Evolutionary conservation across 92 coral and sea anemone genomes (phyloP).

Genomic region (Umimayanthus chanpuru): DNA sequence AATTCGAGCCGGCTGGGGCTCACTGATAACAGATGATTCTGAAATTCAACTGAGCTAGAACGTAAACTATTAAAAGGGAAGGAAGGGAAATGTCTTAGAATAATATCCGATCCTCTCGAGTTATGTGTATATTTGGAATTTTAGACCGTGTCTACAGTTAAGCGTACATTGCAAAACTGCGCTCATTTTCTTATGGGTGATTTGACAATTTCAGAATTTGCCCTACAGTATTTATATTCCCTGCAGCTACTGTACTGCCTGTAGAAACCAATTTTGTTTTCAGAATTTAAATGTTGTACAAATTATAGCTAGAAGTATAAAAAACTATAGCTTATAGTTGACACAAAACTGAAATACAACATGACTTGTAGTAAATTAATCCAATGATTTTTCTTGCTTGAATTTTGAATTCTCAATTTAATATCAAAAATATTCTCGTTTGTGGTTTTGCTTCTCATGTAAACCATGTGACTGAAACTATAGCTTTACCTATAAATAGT

Average conservation of each 20-base stretch:
- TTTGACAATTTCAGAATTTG: background rate
- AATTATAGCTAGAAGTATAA: too few relatives aligned
- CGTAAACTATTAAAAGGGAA: background rate
- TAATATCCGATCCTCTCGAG: background rate
- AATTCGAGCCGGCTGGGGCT: conserved; percentile 5
- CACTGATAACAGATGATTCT: background rate
- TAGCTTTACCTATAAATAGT: too few relatives aligned
- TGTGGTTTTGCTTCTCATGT: background rate
- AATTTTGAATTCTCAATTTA: background rate
- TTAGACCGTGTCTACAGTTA: background rate
- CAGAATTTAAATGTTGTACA: too few relatives aligned
- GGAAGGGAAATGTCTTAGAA: background rate
- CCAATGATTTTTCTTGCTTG: too few relatives aligned
- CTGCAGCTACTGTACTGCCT: background rate
- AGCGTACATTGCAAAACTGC: background rate
- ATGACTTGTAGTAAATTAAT: too few relatives aligned
- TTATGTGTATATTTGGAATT: conserved; percentile 17
- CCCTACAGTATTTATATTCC: too few relatives aligned
- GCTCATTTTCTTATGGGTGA: background rate
- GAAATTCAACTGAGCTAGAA: background rate
- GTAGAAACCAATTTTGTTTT: too few relatives aligned
- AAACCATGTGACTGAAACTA: background rate
- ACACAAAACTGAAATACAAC: too few relatives aligned
- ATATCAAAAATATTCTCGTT: too few relatives aligned
- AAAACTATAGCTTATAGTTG: too few relatives aligned